These are phyloP conservation scores for Junonia oenone DNA, from an alignment of 2,888 invertebrate species.

Conservation along the genomic window DNA sequence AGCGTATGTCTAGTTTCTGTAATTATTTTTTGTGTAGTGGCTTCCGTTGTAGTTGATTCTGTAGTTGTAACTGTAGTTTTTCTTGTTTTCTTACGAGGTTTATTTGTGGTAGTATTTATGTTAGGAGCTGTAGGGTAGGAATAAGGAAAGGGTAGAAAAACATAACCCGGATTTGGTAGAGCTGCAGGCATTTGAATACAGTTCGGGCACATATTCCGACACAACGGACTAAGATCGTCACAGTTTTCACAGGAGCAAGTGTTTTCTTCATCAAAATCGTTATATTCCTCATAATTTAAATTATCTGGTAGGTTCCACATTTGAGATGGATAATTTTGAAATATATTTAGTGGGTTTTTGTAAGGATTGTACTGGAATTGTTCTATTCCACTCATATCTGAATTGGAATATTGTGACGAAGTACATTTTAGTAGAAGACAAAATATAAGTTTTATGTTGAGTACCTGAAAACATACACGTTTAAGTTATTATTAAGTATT, in stretches of 20 bases:
- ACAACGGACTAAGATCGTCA: constrained; percentile 24
- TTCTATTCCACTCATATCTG: constrained; percentile 4
- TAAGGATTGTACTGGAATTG: constrained; percentile 17
- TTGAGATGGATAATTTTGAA: constrained; percentile 12
- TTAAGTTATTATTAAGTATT: no score
- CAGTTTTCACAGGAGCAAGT: constrained; percentile 34
- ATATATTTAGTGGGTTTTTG: constrained; percentile 7
- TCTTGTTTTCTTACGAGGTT: constrained; percentile 19
- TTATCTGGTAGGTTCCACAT: constrained; percentile 10
- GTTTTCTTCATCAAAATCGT: constrained; percentile 33
- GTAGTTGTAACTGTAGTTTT: constrained; percentile 12
- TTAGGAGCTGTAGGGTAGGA: constrained; percentile 20
- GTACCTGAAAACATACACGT: constrained; percentile 26
- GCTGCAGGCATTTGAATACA: constrained; percentile 17
- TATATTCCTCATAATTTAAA: constrained; percentile 26
- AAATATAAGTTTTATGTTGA: constrained; percentile 12
- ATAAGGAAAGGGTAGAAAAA: constrained; percentile 27
- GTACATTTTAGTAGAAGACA: constrained; percentile 12
- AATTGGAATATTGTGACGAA: constrained; percentile 16
- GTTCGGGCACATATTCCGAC: constrained; percentile 25
- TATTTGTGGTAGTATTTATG: neutral
- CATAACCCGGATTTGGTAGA: constrained; percentile 15
- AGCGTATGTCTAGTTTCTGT: constrained; percentile 1
- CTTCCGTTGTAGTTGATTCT: constrained; percentile 8
- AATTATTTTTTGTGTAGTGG: constrained; percentile 8